phyloP scores from a whole-genome alignment of 2,113 vertebrate species.

The Pheucticus melanocephalus region DNA sequence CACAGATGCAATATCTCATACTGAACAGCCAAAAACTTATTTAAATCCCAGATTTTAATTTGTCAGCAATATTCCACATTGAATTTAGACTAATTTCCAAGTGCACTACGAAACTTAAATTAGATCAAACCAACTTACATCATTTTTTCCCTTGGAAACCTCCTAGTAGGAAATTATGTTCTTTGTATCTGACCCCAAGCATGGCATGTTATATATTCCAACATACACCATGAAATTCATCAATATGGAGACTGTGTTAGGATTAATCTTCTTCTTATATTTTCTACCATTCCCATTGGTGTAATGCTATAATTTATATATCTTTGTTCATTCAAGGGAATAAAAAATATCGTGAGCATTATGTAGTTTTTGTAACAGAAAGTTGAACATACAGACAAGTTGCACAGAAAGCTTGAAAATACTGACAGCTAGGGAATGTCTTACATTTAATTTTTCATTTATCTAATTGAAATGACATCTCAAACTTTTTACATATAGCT shows the following conservation, averaged over 20 bases:
- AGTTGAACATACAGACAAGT: background rate
- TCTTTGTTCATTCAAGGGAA: background rate
- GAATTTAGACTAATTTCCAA: conserved; percentile 37
- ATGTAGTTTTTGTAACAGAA: background rate
- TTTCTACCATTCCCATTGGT: background rate
- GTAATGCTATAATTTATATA: background rate
- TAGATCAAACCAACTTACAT: background rate
- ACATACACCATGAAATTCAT: background rate
- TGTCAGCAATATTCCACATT: conserved; percentile 26
- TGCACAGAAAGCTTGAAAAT: background rate
- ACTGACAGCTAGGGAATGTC: background rate
- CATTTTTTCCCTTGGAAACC: background rate
- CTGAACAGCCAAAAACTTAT: conserved; percentile 13
- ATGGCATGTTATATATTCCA: background rate
- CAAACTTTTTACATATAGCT: background rate
- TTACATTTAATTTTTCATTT: conserved; percentile 36
- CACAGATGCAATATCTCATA: background rate
- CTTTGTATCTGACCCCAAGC: background rate
- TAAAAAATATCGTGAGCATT: background rate
- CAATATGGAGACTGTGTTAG: background rate
- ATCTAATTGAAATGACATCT: conserved; percentile 32
- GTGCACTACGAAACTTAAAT: conserved; percentile 9
- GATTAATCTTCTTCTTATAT: background rate
- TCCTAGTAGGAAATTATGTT: background rate
- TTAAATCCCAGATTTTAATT: conserved; percentile 50